Evolutionary conservation across 23 tunicate species (phyloP), one percentile per base, ranked within the genome.

Genomic region (Styela plicata): DNA sequence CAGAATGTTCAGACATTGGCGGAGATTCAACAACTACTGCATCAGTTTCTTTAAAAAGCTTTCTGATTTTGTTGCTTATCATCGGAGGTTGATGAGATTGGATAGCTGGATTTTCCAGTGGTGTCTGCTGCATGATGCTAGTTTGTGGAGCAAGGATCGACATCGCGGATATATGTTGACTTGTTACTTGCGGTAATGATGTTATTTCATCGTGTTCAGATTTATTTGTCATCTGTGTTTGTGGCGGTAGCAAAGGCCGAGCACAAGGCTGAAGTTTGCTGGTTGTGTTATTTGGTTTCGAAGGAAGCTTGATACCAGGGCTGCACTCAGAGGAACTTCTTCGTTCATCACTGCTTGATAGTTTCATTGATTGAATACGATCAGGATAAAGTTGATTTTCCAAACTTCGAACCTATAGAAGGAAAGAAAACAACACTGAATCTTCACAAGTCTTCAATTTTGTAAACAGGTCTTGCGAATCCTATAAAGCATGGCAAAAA

Each of bases 321-420:
- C 33, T 76, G 52, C 30, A 33, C 29, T 76, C 63, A 7, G 64
- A 76, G 0, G 81, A 52, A 25, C 33, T 36, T 29, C 63, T 25
- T 36, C 33, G n/a, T 22, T 52, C 66, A 0, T 36, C 53, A 44
- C 29, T 44, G 26, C 81, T 76, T 44, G 64, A 36, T 44, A 57
- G 26, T n/a, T 1, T 36, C 33, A 34, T 24, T 34, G 57, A 64
- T 27, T 73, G 78, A 34, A 73, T 73, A 16, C 33, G 25, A 23
- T 78, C 69, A 1, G 44, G 68, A 63, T 33, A 74, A 31, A 63
- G 74, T 33, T 74, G 63, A 13, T 82, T 63, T 34, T 86, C 90
- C 69, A 74, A 26, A 36, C 80, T 74, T 22, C 85, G 90, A n/a
- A 86, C 68, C 90, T 86, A 24, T 57, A 20, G 20, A 18, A 57